A percentile compares a stretch with the other conserved stretches of the same genome.
These are phyloP conservation scores for Crocallis elinguaria DNA, from an alignment of 2,888 invertebrate genomes.

Conservation along the genomic window DNA sequence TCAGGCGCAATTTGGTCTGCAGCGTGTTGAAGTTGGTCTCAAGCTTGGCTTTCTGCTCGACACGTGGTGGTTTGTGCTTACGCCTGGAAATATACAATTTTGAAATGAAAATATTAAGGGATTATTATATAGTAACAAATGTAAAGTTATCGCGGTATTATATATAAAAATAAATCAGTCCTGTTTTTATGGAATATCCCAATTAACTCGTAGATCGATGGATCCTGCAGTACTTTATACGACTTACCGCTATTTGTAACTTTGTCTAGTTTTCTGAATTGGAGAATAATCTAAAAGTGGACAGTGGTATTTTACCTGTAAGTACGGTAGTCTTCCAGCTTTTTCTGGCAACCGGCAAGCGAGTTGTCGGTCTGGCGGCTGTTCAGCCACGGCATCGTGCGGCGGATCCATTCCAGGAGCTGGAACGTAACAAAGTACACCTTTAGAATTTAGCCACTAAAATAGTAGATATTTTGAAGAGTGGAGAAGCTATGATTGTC, in stretches of 20 bases:
- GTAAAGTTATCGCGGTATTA: no score
- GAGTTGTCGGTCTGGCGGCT: slow-evolving; percentile 99
- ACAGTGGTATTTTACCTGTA: slow-evolving; percentile 87
- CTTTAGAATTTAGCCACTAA: background rate
- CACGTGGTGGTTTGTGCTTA: slow-evolving; percentile 99
- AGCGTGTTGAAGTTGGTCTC: slow-evolving; percentile 99
- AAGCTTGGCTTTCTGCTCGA: slow-evolving; percentile 99
- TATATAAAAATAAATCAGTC: no score
- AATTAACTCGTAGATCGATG: no score
- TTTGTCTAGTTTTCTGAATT: no score
- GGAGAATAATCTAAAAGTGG: background rate
- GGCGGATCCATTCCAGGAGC: slow-evolving; percentile 99
- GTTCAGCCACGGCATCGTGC: slow-evolving; percentile 99
- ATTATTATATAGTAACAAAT: no score
- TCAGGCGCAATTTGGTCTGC: slow-evolving; percentile 98
- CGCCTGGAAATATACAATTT: slow-evolving; percentile 86
- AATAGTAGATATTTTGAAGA: background rate
- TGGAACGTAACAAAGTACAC: slow-evolving; percentile 58
- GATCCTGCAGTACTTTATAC: no score
- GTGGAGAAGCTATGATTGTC: background rate
- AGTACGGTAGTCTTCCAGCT: slow-evolving; percentile 99
- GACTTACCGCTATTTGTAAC: no score
- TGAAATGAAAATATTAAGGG: no score
- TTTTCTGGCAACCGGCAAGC: slow-evolving; percentile 97
- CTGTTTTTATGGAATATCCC: no score